Percentiles rank a stretch among this genome's conserved stretches.
Evolutionary conservation across 2,888 invertebrate genomes (phyloP).

Genomic region (Belgica antarctica): DNA sequence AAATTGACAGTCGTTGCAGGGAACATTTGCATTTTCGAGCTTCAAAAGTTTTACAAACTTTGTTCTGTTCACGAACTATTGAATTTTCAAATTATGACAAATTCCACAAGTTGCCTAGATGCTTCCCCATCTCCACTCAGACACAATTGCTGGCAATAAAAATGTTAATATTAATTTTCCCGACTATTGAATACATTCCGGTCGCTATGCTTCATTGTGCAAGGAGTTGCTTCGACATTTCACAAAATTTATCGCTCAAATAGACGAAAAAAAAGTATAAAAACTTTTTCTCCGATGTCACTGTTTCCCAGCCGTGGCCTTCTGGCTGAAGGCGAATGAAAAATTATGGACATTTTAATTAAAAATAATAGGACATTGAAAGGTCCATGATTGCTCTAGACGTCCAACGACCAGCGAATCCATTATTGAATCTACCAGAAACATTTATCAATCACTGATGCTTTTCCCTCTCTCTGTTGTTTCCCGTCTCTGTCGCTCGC

Average conservation of each 20-base stretch:
- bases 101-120: slow-evolving; percentile 1
- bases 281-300: not conserved
- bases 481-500: not conserved
- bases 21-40: too few relatives aligned
- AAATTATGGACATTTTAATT: slow-evolving; percentile 41
- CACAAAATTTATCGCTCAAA: slow-evolving; percentile 15
- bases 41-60: slow-evolving; percentile 15
- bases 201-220: not conserved
- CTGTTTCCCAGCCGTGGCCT: not conserved
- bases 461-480: not conserved
- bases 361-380: slow-evolving; percentile 34
- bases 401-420: slow-evolving; percentile 22
- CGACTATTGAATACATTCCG: slow-evolving; percentile 15
- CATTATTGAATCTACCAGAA: slow-evolving; percentile 33
- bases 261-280: not conserved
- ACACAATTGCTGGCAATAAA: not conserved
- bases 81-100: slow-evolving; percentile 8
- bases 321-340: not conserved
- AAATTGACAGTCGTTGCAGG: too few relatives aligned
- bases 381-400: slow-evolving; percentile 27
- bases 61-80: not conserved
- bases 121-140: not conserved
- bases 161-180: slow-evolving; percentile 22
- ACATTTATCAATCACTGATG: slow-evolving; percentile 37
- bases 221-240: slow-evolving; percentile 21